Base-by-base conservation (phyloP, 2,797 vertebrate genomes). In the Graptemys geographica region DNA sequence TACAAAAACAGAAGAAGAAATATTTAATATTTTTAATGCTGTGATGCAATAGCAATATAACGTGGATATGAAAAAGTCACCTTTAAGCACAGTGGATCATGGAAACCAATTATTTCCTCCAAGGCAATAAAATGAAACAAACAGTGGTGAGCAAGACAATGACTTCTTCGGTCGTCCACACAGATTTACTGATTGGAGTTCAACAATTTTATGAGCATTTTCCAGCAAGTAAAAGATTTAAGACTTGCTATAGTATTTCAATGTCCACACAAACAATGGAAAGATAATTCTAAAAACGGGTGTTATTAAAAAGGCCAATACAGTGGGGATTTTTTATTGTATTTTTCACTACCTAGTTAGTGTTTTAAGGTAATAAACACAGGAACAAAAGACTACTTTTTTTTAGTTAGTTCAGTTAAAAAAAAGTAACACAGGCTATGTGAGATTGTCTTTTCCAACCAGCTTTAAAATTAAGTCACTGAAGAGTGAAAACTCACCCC, bases 1-100 rank as follows among this genome's bases (percentile, higher is more conserved):
- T 76, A 62, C 76, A 87, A 41, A 84, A 96, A 83, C 78, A 88
- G 78, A 81, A 72, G 49, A 83, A 88, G 81, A n/a, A 88, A 51
- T 47, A 87, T 10, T 55, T 37, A 56, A 56, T 79, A 83, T 27
- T 79, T 86, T 49, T 4, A 85, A 90, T n/a, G 80, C 86, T 87
- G 72, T 25, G 79, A 72, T 9, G 89, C 25, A 51, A 41, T 4
- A 18, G 84, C 84, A 83, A 41, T 49, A 84, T 55, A 79, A 31
- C 37, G 37, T 0, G 0, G 8, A 47, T 47, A 56, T 81, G 76
- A 11, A 44, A 78, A 86, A 87, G 78, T 79, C 79, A 56, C 85
- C 69, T 74, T 82, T 78, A 82, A 80, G 11, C n/a, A 76, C 72
- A 47, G 6, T 47, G 41, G 62, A 84, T 25, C 87, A 79, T 0